Conservation (phyloP, 2,888 invertebrate genomes). For the Phaonia tiefii region DNA sequence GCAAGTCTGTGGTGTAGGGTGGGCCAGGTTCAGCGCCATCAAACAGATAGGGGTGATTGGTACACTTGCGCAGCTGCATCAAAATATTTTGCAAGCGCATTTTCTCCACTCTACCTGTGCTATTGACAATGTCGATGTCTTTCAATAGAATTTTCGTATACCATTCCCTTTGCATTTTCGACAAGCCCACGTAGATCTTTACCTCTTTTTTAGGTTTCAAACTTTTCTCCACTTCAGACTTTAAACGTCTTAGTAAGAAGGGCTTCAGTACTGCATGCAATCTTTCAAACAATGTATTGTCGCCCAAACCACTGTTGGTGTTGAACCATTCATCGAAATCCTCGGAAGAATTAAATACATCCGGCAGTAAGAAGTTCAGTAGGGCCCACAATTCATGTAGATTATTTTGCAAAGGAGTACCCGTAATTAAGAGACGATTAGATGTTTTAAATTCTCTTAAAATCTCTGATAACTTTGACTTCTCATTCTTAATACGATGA, state of each 20-base stretch:
- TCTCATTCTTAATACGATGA: conserved; percentile 99
- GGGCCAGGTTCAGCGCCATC: conserved; percentile 99
- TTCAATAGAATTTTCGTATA: conserved; percentile 99
- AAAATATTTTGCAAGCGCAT: conserved; percentile 99
- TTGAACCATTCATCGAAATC: conserved; percentile 99
- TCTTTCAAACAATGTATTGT: conserved; percentile 93
- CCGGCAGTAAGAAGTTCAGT: conserved; percentile 97
- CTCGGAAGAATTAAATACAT: conserved; percentile 98
- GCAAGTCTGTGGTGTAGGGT: conserved; percentile 97
- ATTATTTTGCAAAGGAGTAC: conserved; percentile 99
- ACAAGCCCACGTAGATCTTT: conserved; percentile 97
- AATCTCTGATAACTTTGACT: conserved; percentile 98
- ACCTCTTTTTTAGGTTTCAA: conserved; percentile 98
- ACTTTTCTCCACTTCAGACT: conserved; percentile 98
- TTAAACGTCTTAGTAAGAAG: conserved; percentile 95
- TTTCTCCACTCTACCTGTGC: conserved; percentile 97
- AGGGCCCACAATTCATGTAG: conserved; percentile 99
- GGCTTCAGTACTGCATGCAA: conserved; percentile 96
- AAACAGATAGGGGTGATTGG: conserved; percentile 99
- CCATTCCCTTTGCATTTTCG: conserved; percentile 99
- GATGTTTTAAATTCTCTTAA: conserved; percentile 97
- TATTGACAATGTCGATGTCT: conserved; percentile 98
- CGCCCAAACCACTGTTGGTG: conserved; percentile 95
- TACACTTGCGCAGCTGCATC: conserved; percentile 99
- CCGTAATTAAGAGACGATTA: conserved; percentile 95